Evolutionary conservation across 2,797 vertebrate species (phyloP).

Genomic region (Sebastes steindachneri): DNA sequence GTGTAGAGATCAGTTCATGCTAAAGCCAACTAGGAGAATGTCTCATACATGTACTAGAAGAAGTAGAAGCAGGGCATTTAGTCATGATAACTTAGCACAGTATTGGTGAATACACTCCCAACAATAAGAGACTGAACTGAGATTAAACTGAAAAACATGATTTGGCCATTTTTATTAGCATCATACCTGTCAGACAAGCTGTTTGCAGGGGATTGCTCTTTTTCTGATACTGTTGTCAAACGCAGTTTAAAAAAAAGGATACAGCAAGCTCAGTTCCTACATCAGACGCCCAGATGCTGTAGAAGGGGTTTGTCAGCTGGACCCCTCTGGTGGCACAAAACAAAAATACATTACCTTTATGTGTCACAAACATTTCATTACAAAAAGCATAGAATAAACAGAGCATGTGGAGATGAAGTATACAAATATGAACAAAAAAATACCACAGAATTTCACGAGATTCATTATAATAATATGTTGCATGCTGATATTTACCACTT

Average conservation of each 20-base stretch:
- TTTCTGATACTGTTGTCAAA: not conserved
- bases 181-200: not conserved
- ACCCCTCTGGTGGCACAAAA: slow-evolving; percentile 86
- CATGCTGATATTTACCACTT: not conserved
- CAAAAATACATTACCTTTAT: not conserved
- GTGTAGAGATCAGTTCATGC: slow-evolving; percentile 24
- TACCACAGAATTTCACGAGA: not conserved
- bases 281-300: slow-evolving; percentile 98
- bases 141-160: not conserved
- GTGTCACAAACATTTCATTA: not conserved
- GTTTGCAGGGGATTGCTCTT: not conserved
- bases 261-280: slow-evolving; percentile 96
- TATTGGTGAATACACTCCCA: not conserved
- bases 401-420: not conserved
- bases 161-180: not conserved
- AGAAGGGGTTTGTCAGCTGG: slow-evolving; percentile 97
- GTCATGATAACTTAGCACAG: not conserved
- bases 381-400: not conserved
- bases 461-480: not conserved
- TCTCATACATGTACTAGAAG: not conserved
- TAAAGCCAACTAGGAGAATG: not conserved
- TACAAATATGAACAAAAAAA: not conserved
- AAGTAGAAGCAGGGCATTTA: not conserved
- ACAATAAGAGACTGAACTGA: not conserved
- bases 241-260: slow-evolving; percentile 83